Evolutionary conservation across 1,140 invertebrate genomes (phyloP), one percentile per base, ranked within the genome.

Genomic region (Drosophila teissieri): DNA sequence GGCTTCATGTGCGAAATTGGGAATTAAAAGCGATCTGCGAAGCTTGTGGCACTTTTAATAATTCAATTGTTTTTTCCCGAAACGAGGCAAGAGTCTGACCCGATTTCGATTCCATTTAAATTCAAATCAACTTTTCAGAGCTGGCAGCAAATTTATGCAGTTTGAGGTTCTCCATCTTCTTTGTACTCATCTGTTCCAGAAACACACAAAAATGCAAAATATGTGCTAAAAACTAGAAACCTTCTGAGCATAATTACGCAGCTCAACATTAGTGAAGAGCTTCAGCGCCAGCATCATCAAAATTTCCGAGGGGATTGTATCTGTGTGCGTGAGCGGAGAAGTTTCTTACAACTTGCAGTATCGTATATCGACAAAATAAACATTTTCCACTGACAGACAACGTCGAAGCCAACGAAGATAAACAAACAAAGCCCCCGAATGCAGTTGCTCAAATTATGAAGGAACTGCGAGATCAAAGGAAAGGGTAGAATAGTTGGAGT

Each of bases 221-320:
- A 53, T 78, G 75, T 78, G 53, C 75, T 78, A 78, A 70, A 78
- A 78, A 73, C 75, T 78, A 78, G 52, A 78, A 78, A 73, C 51
- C 52, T 64, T 73, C 40, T 55, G 40, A 53, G 57, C 75, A 78
- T 78, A 78, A 78, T 78, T 78, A 77, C 65, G 57, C 49, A 67
- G 54, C 58, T 74, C 12, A 56, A 51, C 48, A 34, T 31, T 17
- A 11, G 48, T 3, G 15, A 27, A 54, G 42, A 45, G 3, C 42
- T 22, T 42, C n/a, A 42, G 34, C 34, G 17, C 19, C 24, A 42
- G 17, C 34, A 11, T 31, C 24, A 48, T 39, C 10, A 19, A 14
- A 48, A 48, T 52, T 34, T 8, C 0, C 2, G 1, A 10, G 22
- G 34, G 15, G 12, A 7, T 31, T 31, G 10, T 2, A 10, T 12